Evolutionary conservation across 2,797 vertebrate species (phyloP).

Genomic region (Miichthys miiuy): DNA sequence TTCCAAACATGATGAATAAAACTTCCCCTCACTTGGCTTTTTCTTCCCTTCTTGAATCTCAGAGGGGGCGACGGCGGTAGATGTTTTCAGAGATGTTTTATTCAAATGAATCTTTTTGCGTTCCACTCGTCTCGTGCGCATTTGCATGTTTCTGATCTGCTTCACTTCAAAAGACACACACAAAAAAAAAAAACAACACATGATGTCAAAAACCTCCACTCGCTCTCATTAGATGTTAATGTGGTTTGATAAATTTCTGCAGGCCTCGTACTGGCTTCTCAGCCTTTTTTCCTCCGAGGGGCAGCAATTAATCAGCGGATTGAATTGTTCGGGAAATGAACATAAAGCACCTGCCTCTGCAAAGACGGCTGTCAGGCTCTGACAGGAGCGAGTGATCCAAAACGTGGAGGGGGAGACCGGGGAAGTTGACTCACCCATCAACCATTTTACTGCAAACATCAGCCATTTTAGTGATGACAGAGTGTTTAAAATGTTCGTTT

Average conservation of each 20-base stretch:
- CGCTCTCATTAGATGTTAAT: slow-evolving; percentile 64
- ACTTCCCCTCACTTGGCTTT: slow-evolving; percentile 56
- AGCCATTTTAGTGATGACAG: slow-evolving; percentile 53
- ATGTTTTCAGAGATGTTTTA: slow-evolving; percentile 57
- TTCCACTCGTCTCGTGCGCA: slow-evolving; percentile 33
- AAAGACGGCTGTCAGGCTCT: slow-evolving; percentile 67
- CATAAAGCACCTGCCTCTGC: slow-evolving; percentile 78
- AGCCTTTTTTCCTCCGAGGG: slow-evolving; percentile 63
- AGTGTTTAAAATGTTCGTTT: slow-evolving; percentile 22
- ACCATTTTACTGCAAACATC: slow-evolving; percentile 62
- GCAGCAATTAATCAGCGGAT: slow-evolving; percentile 79
- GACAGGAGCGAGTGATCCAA: slow-evolving; percentile 66
- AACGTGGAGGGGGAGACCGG: slow-evolving; percentile 25
- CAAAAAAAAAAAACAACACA: slow-evolving; percentile 12
- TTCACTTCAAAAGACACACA: slow-evolving; percentile 39
- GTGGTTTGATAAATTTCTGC: slow-evolving; percentile 61
- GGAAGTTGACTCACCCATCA: slow-evolving; percentile 58
- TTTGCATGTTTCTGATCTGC: slow-evolving; percentile 69
- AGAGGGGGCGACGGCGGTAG: not conserved
- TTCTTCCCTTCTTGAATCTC: slow-evolving; percentile 50
- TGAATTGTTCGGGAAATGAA: slow-evolving; percentile 79
- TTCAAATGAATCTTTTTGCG: slow-evolving; percentile 63
- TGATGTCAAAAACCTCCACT: slow-evolving; percentile 36
- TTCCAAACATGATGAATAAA: slow-evolving; percentile 76
- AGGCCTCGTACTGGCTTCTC: slow-evolving; percentile 53